These are phyloP conservation scores for Mastacembelus armatus DNA, from an alignment of 2,797 vertebrate genomes.

Conservation along the genomic window DNA sequence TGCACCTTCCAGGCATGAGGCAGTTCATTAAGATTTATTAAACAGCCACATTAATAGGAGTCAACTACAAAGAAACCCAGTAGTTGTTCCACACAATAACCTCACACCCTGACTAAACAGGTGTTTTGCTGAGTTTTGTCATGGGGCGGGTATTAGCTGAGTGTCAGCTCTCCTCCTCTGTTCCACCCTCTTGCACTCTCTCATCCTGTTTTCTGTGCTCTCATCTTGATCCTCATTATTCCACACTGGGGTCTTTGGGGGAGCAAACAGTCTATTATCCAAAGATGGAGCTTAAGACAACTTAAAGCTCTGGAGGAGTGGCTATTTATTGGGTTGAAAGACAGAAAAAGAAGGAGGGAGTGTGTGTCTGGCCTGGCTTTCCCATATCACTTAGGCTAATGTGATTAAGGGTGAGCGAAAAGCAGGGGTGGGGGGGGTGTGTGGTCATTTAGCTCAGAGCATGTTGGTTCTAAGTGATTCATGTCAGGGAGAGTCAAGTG, in stretches of 20 bases:
- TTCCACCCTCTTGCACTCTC: slow-evolving; percentile 64
- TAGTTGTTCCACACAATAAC: slow-evolving; percentile 37
- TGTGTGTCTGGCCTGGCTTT: slow-evolving; percentile 77
- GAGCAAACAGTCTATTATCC: slow-evolving; percentile 76
- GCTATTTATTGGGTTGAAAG: slow-evolving; percentile 78
- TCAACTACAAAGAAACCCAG: slow-evolving; percentile 18
- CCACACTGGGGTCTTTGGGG: slow-evolving; percentile 63
- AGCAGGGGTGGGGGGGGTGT: slow-evolving; percentile 41
- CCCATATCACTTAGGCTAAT: slow-evolving; percentile 82
- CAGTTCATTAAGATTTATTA: slow-evolving; percentile 35
- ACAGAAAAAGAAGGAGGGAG: slow-evolving; percentile 65
- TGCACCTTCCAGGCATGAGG: slow-evolving; percentile 19
- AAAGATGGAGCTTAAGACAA: slow-evolving; percentile 78
- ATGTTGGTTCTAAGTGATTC: slow-evolving; percentile 76
- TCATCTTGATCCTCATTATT: slow-evolving; percentile 79
- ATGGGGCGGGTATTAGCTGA: slow-evolving; percentile 55
- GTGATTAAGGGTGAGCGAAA: slow-evolving; percentile 78
- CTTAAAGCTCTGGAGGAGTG: slow-evolving; percentile 77
- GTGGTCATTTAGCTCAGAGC: slow-evolving; percentile 69
- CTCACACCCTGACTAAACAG: slow-evolving; percentile 55
- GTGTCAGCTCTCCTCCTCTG: slow-evolving; percentile 61
- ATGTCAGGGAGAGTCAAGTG: slow-evolving; percentile 54
- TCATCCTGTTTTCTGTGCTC: slow-evolving; percentile 61
- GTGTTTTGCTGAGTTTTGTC: slow-evolving; percentile 69
- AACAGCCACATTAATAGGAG: slow-evolving; percentile 21